Conservation (phyloP, 2,888 invertebrate species). For the Melipona beecheii region DNA sequence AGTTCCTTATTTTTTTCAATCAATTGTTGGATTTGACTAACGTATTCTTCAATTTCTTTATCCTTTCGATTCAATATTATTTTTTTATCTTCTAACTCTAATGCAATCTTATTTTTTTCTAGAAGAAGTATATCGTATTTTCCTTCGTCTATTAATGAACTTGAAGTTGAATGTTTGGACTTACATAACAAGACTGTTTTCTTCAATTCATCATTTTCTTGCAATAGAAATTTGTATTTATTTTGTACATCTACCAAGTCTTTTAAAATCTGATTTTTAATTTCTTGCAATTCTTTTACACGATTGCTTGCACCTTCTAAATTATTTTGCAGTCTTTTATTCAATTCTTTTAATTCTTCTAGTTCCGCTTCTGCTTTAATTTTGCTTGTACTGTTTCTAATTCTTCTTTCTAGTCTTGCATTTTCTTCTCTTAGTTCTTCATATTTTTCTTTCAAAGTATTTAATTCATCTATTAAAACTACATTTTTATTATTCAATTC, state of each 20-base stretch:
- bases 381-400: constrained; percentile 85
- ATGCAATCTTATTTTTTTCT: constrained; percentile 76
- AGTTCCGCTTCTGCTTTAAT: constrained; percentile 76
- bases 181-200: constrained; percentile 59
- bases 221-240: constrained; percentile 60
- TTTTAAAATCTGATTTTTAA: constrained; percentile 71
- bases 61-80: constrained; percentile 81
- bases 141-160: constrained; percentile 57
- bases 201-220: constrained; percentile 72
- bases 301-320: constrained; percentile 81
- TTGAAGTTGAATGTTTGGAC: constrained; percentile 54
- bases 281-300: constrained; percentile 75
- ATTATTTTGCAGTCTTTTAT: constrained; percentile 77
- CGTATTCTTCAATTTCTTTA: constrained; percentile 82
- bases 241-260: constrained; percentile 70
- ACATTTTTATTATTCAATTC: constrained; percentile 84
- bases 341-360: constrained; percentile 78
- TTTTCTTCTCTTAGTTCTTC: constrained; percentile 84
- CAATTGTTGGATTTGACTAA: constrained; percentile 83
- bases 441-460: constrained; percentile 85
- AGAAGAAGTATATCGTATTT: constrained; percentile 71
- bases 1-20: constrained; percentile 83
- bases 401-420: constrained; percentile 80
- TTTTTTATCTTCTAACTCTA: constrained; percentile 84
- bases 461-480: constrained; percentile 83